phyloP scores from a whole-genome alignment of 2,888 invertebrate genomes.

The Stenotaenia linearis region DNA sequence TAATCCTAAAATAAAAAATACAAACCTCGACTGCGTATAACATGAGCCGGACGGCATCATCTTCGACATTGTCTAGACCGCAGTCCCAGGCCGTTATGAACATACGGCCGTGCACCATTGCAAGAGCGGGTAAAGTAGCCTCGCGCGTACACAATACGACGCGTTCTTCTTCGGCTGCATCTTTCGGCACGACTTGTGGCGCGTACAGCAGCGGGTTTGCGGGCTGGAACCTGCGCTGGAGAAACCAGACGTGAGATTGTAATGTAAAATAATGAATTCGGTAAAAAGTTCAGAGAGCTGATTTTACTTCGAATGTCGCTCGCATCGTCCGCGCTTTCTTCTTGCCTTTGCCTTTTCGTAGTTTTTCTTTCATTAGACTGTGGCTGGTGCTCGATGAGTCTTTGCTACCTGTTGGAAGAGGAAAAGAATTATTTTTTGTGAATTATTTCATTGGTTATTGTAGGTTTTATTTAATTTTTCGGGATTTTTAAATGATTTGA shows the following conservation, averaged over 20 bases:
- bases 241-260: background rate
- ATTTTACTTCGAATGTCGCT: slow-evolving; percentile 37
- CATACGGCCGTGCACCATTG: slow-evolving; percentile 73
- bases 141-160: slow-evolving; percentile 60
- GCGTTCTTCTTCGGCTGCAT: slow-evolving; percentile 42
- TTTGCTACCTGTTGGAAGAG: slow-evolving; percentile 40
- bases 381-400: slow-evolving; percentile 34
- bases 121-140: slow-evolving; percentile 74
- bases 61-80: slow-evolving; percentile 77
- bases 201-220: slow-evolving; percentile 51
- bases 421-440: too few species aligned
- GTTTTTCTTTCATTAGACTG: slow-evolving; percentile 35
- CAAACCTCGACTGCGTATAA: slow-evolving; percentile 67
- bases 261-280: background rate
- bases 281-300: background rate
- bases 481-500: too few species aligned
- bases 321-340: slow-evolving; percentile 36
- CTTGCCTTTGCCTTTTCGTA: slow-evolving; percentile 37
- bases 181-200: slow-evolving; percentile 42
- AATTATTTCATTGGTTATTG: too few species aligned
- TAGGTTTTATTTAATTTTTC: too few species aligned
- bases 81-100: slow-evolving; percentile 84
- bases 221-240: slow-evolving; percentile 43
- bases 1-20: too few species aligned
- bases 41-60: slow-evolving; percentile 73